A percentile compares a stretch with the other conserved stretches of the same genome.
These are phyloP conservation scores for Steinernema carpocapsae DNA, from an alignment of 2,888 invertebrate genomes.

Conservation along the genomic window DNA sequence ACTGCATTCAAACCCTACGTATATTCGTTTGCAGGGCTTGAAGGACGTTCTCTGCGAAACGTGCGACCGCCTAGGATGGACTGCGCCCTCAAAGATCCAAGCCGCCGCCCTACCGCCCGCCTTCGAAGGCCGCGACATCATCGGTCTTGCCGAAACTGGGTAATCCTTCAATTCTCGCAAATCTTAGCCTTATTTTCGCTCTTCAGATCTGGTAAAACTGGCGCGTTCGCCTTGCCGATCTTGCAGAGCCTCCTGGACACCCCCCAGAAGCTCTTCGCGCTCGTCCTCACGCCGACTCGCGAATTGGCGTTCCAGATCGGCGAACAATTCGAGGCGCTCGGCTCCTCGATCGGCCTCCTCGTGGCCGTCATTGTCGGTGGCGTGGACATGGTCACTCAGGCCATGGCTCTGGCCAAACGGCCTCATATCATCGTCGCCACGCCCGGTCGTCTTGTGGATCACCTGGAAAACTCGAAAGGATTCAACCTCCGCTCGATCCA, in stretches of 20 bases:
- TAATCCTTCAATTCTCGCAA: slow-evolving; percentile 16
- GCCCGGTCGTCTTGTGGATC: slow-evolving; percentile 72
- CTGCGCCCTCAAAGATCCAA: slow-evolving; percentile 90
- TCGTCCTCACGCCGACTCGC: slow-evolving; percentile 92
- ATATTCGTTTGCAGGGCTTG: slow-evolving; percentile 76
- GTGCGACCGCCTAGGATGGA: slow-evolving; percentile 91
- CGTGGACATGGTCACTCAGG: slow-evolving; percentile 96
- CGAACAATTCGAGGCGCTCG: slow-evolving; percentile 96
- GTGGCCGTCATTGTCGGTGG: slow-evolving; percentile 96
- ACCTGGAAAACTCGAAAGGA: slow-evolving; percentile 96
- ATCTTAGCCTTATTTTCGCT: not conserved
- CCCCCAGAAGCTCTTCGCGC: slow-evolving; percentile 90
- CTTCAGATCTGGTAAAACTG: slow-evolving; percentile 85
- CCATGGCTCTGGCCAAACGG: slow-evolving; percentile 86
- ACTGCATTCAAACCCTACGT: not conserved
- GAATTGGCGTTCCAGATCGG: slow-evolving; percentile 97
- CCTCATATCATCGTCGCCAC: slow-evolving; percentile 95
- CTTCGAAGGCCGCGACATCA: slow-evolving; percentile 82
- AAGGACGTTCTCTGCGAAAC: slow-evolving; percentile 88
- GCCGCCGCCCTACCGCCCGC: slow-evolving; percentile 89
- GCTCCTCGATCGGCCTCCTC: slow-evolving; percentile 86
- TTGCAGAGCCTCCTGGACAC: slow-evolving; percentile 86
- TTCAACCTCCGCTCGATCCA: slow-evolving; percentile 81
- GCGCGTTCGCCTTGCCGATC: slow-evolving; percentile 94
- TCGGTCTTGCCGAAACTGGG: slow-evolving; percentile 83